Conservation (phyloP, 2,888 invertebrate species). For the Heliconius cydno region DNA sequence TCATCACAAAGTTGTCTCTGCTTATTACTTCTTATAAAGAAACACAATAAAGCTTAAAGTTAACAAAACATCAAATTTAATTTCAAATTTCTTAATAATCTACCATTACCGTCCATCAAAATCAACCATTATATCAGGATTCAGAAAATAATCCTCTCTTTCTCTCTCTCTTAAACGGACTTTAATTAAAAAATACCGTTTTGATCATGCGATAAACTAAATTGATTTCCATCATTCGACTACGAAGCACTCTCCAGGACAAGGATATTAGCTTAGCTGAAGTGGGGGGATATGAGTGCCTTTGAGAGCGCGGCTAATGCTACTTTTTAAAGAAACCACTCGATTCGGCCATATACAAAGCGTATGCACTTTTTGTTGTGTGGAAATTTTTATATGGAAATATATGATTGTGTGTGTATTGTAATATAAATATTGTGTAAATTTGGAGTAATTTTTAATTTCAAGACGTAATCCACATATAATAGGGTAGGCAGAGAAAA, state of each 20-base stretch:
- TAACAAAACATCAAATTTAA: background rate
- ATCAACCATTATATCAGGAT: background rate
- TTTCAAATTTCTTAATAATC: background rate
- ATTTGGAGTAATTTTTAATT: background rate
- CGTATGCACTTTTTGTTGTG: slow-evolving; percentile 9
- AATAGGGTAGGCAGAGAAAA: background rate
- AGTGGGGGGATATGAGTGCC: slow-evolving; percentile 38
- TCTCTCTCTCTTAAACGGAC: background rate
- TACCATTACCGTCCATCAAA: background rate
- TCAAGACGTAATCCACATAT: background rate
- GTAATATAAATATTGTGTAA: background rate
- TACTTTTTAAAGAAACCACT: slow-evolving; percentile 45
- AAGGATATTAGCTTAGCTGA: slow-evolving; percentile 43
- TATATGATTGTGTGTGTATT: background rate
- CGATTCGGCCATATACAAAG: slow-evolving; percentile 36
- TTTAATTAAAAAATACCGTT: slow-evolving; percentile 34
- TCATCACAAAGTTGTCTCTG: no score
- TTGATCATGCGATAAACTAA: slow-evolving; percentile 40
- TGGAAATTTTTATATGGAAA: background rate
- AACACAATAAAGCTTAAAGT: background rate
- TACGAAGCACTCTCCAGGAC: slow-evolving; percentile 40
- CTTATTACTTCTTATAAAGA: no score
- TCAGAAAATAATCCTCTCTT: slow-evolving; percentile 2
- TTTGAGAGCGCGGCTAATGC: slow-evolving; percentile 44
- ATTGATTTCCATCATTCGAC: slow-evolving; percentile 44